Conservation (phyloP, 2,797 vertebrate species). For the Champsocephalus gunnari region DNA sequence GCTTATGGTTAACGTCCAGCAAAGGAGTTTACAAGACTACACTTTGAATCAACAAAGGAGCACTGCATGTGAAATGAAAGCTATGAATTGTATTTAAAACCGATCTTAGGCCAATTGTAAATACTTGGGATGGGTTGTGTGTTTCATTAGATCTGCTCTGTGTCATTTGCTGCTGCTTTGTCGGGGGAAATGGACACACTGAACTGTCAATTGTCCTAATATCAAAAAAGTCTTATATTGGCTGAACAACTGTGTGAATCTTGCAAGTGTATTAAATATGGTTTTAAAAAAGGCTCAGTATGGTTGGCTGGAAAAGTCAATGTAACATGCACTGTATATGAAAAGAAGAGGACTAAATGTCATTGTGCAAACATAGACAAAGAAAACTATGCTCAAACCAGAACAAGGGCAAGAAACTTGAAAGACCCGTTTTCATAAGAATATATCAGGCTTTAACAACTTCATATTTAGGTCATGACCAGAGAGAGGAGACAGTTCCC, state of each 20-base stretch:
- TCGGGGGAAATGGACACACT: neutral
- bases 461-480: constrained; percentile 8
- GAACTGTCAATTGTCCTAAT: neutral
- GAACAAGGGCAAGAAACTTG: constrained; percentile 1
- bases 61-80: constrained; percentile 35
- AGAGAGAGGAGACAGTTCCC: constrained; percentile 19
- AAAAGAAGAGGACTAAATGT: neutral
- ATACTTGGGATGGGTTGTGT: constrained; percentile 11
- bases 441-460: constrained; percentile 17
- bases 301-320: neutral
- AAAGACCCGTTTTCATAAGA: constrained; percentile 7
- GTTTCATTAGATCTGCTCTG: neutral
- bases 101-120: constrained; percentile 28
- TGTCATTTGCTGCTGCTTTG: constrained; percentile 5
- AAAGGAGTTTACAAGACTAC: constrained; percentile 32
- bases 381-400: neutral
- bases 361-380: neutral
- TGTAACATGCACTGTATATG: neutral
- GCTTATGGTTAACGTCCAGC: constrained; percentile 46
- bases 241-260: too few species aligned
- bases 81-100: constrained; percentile 44
- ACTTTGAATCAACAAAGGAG: constrained; percentile 12
- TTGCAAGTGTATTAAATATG: too few species aligned
- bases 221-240: neutral
- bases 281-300: neutral